A percentile compares a stretch with the other conserved stretches of the same genome.
phyloP scores from a whole-genome alignment of 2,888 invertebrate species.

The Ochropleura plecta region DNA sequence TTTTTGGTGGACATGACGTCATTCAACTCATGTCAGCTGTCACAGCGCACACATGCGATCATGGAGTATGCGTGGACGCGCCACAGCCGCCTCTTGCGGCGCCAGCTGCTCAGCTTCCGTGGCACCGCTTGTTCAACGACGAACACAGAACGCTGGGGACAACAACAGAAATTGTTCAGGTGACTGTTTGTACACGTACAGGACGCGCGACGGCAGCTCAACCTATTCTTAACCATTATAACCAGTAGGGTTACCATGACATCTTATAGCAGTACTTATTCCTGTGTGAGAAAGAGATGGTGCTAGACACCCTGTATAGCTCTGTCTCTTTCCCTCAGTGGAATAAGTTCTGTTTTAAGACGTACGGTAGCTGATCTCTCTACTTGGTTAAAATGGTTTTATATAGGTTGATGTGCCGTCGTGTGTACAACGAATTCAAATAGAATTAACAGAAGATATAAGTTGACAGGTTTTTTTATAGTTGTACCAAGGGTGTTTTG shows the following conservation, averaged over 20 bases:
- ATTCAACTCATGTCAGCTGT: slow-evolving; percentile 87
- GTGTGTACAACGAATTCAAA: not conserved
- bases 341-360: too few relatives aligned
- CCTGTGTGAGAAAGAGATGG: too few relatives aligned
- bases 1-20: slow-evolving; percentile 88
- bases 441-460: not conserved
- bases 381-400: too few relatives aligned
- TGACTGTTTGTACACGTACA: too few relatives aligned
- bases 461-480: not conserved
- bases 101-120: slow-evolving; percentile 59
- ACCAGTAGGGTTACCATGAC: too few relatives aligned
- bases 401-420: too few relatives aligned
- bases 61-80: slow-evolving; percentile 74
- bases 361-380: too few relatives aligned
- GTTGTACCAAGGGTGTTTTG: not conserved
- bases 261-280: too few relatives aligned
- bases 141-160: slow-evolving; percentile 21
- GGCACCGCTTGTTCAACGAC: slow-evolving; percentile 45
- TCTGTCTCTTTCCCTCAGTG: too few relatives aligned
- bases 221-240: too few relatives aligned
- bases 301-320: not conserved
- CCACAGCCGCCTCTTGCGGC: slow-evolving; percentile 61
- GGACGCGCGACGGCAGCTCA: too few relatives aligned
- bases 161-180: not conserved
- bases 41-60: slow-evolving; percentile 85